Conservation (phyloP, 2,113 vertebrate genomes). For the Thryonomys swinderianus region DNA sequence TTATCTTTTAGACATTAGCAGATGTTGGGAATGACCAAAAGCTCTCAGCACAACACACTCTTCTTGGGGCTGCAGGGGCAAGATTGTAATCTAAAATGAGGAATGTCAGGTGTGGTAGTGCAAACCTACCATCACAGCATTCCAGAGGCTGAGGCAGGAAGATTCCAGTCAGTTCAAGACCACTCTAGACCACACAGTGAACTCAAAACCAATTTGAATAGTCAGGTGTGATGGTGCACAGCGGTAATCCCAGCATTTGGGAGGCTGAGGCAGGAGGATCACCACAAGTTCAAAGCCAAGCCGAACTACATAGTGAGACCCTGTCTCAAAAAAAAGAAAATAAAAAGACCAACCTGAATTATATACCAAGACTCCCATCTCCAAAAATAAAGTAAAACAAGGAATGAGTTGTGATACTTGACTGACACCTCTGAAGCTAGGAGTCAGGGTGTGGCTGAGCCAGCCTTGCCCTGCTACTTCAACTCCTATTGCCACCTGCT, state of each 20-base stretch:
- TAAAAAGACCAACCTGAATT: neutral
- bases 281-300: neutral
- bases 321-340: too few species aligned
- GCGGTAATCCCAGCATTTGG: too few species aligned
- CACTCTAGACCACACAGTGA: too few species aligned
- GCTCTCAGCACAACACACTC: neutral
- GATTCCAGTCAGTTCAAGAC: neutral
- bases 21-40: neutral
- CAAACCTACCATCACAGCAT: neutral
- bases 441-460: neutral
- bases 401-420: neutral
- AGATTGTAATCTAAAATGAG: neutral
- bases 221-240: too few species aligned
- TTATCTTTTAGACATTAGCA: slow-evolving; percentile 10
- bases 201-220: too few species aligned
- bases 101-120: neutral
- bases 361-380: neutral
- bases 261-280: too few species aligned
- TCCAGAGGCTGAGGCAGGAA: neutral
- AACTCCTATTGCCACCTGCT: neutral
- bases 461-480: neutral
- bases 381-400: neutral
- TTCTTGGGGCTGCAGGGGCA: neutral
- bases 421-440: neutral
- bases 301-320: neutral